Evolutionary conservation across 2,797 vertebrate genomes (phyloP).

Genomic region (Chaetodon trifasciatus): DNA sequence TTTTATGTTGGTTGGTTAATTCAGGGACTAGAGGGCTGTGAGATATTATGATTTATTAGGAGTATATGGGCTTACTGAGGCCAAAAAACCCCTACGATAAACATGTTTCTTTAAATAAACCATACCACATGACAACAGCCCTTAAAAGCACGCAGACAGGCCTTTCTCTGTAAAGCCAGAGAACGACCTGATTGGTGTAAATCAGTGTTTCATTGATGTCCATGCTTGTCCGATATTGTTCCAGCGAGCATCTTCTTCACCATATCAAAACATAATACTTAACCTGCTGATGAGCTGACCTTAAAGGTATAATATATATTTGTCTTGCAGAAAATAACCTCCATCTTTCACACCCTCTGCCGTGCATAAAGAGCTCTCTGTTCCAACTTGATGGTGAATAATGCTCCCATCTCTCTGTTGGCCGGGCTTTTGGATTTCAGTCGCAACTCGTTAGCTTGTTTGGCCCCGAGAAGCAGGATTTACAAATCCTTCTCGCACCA

Average conservation of each 20-base stretch:
- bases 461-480: slow-evolving; percentile 66
- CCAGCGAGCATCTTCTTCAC: not conserved
- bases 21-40: not conserved
- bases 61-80: not conserved
- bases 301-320: slow-evolving; percentile 28
- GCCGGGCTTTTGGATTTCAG: slow-evolving; percentile 50
- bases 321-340: slow-evolving; percentile 31
- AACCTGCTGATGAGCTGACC: slow-evolving; percentile 12
- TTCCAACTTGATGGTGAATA: slow-evolving; percentile 52
- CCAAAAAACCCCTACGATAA: no score
- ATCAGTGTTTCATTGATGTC: not conserved
- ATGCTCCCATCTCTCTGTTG: slow-evolving; percentile 62
- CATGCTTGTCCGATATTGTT: not conserved
- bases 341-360: slow-evolving; percentile 31
- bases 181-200: not conserved
- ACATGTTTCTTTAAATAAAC: no score
- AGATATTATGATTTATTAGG: not conserved
- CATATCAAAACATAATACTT: slow-evolving; percentile 2
- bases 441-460: slow-evolving; percentile 67
- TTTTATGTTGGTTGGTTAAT: not conserved
- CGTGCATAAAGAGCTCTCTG: slow-evolving; percentile 54
- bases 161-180: not conserved
- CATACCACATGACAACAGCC: not conserved
- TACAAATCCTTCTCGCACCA: slow-evolving; percentile 67
- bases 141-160: not conserved